These are phyloP conservation scores for Molothrus ater DNA, from an alignment of 2,797 vertebrate species.

Conservation along the genomic window DNA sequence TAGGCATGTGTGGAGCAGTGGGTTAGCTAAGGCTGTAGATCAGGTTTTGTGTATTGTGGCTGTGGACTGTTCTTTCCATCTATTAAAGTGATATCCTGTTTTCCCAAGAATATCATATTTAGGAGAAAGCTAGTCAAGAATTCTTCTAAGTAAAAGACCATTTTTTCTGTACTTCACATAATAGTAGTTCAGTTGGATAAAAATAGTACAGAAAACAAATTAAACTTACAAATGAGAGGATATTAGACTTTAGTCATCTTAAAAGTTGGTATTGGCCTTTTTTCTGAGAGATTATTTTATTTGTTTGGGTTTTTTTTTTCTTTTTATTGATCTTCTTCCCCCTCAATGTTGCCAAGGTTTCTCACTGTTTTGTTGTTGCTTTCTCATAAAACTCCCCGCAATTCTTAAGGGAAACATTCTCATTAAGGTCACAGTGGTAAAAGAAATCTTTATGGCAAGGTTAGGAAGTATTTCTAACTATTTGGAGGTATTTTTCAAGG, in stretches of 20 bases:
- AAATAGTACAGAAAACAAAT: constrained; percentile 66
- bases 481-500: constrained; percentile 20
- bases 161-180: constrained; percentile 40
- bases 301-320: background rate
- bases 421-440: constrained; percentile 24
- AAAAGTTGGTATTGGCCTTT: constrained; percentile 54
- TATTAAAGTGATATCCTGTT: constrained; percentile 66
- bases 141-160: constrained; percentile 31
- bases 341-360: background rate
- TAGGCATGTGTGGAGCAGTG: background rate
- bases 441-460: constrained; percentile 12
- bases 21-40: constrained; percentile 40
- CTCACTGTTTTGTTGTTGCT: constrained; percentile 42
- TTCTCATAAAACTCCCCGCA: constrained; percentile 5
- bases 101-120: constrained; percentile 68
- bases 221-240: constrained; percentile 65
- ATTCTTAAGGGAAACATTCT: constrained; percentile 40
- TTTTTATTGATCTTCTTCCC: background rate
- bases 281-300: constrained; percentile 24
- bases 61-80: constrained; percentile 53
- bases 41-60: constrained; percentile 58
- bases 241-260: constrained; percentile 49
- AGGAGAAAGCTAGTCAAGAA: constrained; percentile 46
- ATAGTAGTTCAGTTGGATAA: constrained; percentile 47
- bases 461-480: constrained; percentile 29